Conservation (phyloP, 2,113 vertebrate species). For the Hemicordylus capensis region DNA sequence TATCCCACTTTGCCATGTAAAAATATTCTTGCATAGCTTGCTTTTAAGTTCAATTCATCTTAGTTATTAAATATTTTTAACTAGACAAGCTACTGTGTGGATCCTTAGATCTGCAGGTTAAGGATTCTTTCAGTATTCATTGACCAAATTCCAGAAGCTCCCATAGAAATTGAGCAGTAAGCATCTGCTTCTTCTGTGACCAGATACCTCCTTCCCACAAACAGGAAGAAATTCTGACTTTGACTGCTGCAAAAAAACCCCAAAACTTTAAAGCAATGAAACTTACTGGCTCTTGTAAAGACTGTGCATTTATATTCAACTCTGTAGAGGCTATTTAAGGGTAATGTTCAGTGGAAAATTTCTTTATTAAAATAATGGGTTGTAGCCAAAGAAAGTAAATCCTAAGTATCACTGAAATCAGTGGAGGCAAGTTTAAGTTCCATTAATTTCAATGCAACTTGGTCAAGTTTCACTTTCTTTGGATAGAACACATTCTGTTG, state of each 20-base stretch:
- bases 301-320: background rate
- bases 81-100: background rate
- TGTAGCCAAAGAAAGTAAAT: no score
- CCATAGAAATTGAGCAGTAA: background rate
- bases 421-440: no score
- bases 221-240: constrained; percentile 13
- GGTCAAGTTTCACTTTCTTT: no score
- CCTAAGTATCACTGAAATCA: no score
- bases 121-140: background rate
- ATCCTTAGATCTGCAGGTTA: background rate
- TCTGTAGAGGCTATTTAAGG: background rate
- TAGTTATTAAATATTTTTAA: fast-evolving
- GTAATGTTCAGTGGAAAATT: background rate
- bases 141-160: background rate
- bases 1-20: fast-evolving
- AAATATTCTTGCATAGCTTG: background rate
- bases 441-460: no score
- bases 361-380: background rate
- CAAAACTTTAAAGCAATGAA: background rate
- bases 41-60: fast-evolving
- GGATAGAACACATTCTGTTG: no score
- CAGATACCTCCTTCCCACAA: background rate
- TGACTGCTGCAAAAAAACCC: background rate
- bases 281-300: background rate
- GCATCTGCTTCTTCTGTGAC: constrained; percentile 18